Conservation (phyloP, 2,888 invertebrate genomes). For the Drosophila affinis region DNA sequence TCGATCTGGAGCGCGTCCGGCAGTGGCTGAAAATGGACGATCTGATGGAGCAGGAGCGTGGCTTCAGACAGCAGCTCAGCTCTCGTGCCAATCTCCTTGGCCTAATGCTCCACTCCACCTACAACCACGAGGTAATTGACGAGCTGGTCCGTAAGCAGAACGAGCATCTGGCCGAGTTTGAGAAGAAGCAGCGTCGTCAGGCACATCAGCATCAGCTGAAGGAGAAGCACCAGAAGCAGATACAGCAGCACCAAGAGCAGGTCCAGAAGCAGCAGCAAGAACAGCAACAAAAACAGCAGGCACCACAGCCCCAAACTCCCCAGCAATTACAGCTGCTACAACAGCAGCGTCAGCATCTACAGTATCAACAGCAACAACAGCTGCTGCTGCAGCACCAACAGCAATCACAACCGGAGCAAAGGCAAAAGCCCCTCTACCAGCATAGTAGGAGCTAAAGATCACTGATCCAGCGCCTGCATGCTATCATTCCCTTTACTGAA, state of each 20-base stretch:
- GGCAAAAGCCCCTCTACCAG: background rate
- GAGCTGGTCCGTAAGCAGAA: slow-evolving; percentile 85
- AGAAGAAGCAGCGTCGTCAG: slow-evolving; percentile 63
- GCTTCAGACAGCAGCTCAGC: slow-evolving; percentile 89
- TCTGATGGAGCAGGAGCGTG: slow-evolving; percentile 95
- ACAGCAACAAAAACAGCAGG: slow-evolving; percentile 7
- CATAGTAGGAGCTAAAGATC: background rate
- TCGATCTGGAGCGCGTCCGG: slow-evolving; percentile 95
- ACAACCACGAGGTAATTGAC: slow-evolving; percentile 96
- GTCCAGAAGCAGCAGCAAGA: background rate
- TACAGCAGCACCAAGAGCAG: background rate
- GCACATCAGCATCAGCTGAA: slow-evolving; percentile 44
- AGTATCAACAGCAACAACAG: slow-evolving; percentile 12
- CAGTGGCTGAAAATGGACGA: slow-evolving; percentile 98
- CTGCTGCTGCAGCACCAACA: slow-evolving; percentile 18
- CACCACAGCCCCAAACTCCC: slow-evolving; percentile 4
- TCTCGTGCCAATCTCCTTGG: slow-evolving; percentile 96
- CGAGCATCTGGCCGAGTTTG: slow-evolving; percentile 74
- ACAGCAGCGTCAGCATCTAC: slow-evolving; percentile 3
- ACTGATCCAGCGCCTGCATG: background rate
- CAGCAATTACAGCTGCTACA: slow-evolving; percentile 6
- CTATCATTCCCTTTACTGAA: slow-evolving; percentile 1
- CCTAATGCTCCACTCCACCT: slow-evolving; percentile 97
- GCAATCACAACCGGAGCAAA: background rate
- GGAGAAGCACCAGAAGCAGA: background rate